phyloP scores from a whole-genome alignment of 2,113 vertebrate species.

The Odocoileus virginianus region DNA sequence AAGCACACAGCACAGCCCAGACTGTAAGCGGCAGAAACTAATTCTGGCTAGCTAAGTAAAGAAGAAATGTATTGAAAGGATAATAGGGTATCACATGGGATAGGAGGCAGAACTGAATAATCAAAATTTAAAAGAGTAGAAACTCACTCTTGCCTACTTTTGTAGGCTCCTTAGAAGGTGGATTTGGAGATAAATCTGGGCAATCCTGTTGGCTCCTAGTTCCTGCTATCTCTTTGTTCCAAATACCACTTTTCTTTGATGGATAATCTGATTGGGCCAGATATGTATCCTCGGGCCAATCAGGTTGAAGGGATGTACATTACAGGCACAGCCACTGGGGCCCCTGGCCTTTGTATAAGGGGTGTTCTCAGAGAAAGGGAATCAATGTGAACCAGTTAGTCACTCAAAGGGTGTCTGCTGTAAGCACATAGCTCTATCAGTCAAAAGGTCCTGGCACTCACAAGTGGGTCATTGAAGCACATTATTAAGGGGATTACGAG shows the following conservation, averaged over 20 bases:
- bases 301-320: neutral
- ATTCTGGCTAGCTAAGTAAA: neutral
- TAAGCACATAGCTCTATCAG: neutral
- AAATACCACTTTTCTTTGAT: neutral
- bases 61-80: neutral
- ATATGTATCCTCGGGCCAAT: neutral
- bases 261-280: neutral
- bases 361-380: neutral
- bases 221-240: neutral
- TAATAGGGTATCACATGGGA: neutral
- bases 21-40: neutral
- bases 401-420: neutral
- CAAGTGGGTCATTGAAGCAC: neutral
- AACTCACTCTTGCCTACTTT: neutral
- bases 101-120: neutral
- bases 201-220: neutral
- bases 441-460: neutral
- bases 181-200: neutral
- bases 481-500: neutral
- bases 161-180: neutral
- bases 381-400: neutral
- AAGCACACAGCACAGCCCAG: neutral
- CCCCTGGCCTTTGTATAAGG: neutral
- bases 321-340: neutral
- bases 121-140: neutral